Conservation (phyloP, 2,113 vertebrate species). For the Hipposideros armiger region DNA sequence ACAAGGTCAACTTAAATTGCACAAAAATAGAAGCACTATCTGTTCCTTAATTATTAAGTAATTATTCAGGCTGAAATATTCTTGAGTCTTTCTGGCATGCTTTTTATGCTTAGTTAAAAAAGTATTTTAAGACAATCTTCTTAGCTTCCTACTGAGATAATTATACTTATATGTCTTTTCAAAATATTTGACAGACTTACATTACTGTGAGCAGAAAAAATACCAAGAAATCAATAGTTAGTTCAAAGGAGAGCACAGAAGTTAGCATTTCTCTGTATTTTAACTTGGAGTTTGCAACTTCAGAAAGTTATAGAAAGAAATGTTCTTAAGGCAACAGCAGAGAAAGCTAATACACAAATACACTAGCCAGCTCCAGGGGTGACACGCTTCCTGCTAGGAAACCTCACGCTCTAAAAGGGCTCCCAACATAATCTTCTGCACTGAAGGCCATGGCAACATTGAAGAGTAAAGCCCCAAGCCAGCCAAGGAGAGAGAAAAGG, state of each 20-base stretch:
- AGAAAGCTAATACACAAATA: neutral
- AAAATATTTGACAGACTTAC: conserved; percentile 68
- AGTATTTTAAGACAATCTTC: conserved; percentile 65
- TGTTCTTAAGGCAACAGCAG: neutral
- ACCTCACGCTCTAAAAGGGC: neutral
- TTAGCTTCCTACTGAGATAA: conserved; percentile 74
- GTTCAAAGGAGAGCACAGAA: conserved; percentile 59
- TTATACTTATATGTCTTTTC: conserved; percentile 73
- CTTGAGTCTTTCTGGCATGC: conserved; percentile 56
- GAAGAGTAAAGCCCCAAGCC: neutral
- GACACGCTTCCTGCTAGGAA: neutral
- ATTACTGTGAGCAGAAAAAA: conserved; percentile 50
- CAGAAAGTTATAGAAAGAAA: conserved; percentile 3
- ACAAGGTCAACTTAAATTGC: conserved; percentile 55
- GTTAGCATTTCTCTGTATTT: conserved; percentile 56
- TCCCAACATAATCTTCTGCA: neutral
- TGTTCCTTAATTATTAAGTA: conserved; percentile 54
- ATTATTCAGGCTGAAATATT: conserved; percentile 64
- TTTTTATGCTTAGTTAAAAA: conserved; percentile 68
- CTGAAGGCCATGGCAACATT: neutral
- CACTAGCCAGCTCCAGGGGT: neutral
- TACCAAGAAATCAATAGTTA: conserved; percentile 63
- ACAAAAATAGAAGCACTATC: conserved; percentile 53
- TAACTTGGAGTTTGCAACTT: neutral
- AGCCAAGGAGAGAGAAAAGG: neutral